Conservation (phyloP, 2,113 vertebrate species). For the Zapornia atra region DNA sequence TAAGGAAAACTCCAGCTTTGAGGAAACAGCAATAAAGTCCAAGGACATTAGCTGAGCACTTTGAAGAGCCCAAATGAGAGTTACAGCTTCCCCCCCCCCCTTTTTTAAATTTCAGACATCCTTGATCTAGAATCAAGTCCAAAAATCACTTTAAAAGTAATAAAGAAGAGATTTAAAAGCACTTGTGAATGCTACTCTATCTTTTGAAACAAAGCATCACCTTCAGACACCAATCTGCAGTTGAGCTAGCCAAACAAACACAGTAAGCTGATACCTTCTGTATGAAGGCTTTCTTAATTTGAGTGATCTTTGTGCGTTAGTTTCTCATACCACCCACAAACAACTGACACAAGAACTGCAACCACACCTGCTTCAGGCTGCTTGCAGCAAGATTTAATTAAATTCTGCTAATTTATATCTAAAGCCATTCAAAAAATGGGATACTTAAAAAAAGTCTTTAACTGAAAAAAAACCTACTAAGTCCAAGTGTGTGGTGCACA, state of each 20-base stretch:
- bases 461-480: background rate
- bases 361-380: background rate
- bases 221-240: background rate
- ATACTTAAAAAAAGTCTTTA: background rate
- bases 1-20: background rate
- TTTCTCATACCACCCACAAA: background rate
- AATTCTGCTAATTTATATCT: background rate
- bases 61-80: background rate
- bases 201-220: background rate
- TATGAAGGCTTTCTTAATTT: background rate
- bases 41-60: background rate
- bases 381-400: background rate
- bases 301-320: background rate
- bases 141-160: background rate
- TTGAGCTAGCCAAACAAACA: background rate
- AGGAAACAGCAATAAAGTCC: background rate
- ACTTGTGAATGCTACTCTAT: background rate
- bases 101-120: background rate
- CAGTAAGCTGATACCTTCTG: background rate
- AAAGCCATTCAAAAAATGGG: background rate
- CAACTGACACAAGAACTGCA: background rate
- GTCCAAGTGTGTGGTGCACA: background rate
- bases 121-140: background rate
- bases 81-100: background rate
- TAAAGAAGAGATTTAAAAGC: background rate